Evolutionary conservation across 2,888 invertebrate genomes (phyloP).

Genomic region (Venustoraphidia nigricollis): DNA sequence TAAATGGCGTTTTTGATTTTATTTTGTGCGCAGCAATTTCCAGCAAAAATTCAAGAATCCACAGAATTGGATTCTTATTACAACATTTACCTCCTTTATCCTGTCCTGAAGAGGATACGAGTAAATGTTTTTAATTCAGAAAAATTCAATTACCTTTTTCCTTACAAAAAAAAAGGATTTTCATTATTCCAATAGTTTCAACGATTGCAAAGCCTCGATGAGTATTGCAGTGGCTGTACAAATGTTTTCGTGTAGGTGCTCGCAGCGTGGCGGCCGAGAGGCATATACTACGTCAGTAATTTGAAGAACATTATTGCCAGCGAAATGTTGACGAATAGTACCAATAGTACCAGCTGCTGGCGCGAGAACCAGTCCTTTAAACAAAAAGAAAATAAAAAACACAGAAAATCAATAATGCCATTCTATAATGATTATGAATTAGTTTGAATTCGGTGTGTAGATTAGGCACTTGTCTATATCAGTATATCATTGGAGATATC

Average conservation of each 20-base stretch:
- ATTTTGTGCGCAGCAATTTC: no score
- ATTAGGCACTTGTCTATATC: conserved; percentile 1
- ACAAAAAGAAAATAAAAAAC: conserved; percentile 12
- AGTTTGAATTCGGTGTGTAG: background rate
- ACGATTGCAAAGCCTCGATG: no score
- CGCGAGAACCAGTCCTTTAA: conserved; percentile 91
- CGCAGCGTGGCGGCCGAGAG: conserved; percentile 21
- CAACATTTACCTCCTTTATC: no score
- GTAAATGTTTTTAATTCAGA: no score
- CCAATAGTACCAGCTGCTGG: conserved; percentile 86
- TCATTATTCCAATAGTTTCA: no score
- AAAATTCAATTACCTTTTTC: no score
- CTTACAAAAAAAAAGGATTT: no score
- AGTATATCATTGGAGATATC: background rate
- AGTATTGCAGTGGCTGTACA: no score
- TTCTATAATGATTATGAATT: background rate
- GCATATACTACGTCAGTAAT: conserved; percentile 80
- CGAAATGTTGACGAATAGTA: conserved; percentile 85
- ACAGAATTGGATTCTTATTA: no score
- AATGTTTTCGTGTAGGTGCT: conserved; percentile 15
- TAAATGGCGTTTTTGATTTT: no score
- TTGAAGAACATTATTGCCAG: conserved; percentile 93
- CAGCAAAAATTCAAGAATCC: no score
- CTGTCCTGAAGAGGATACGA: no score
- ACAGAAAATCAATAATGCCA: conserved; percentile 1